A percentile compares a stretch with the other conserved stretches of the same genome.
These are phyloP conservation scores for Acanthis flammea DNA, from an alignment of 2,797 vertebrate species.

Conservation along the genomic window DNA sequence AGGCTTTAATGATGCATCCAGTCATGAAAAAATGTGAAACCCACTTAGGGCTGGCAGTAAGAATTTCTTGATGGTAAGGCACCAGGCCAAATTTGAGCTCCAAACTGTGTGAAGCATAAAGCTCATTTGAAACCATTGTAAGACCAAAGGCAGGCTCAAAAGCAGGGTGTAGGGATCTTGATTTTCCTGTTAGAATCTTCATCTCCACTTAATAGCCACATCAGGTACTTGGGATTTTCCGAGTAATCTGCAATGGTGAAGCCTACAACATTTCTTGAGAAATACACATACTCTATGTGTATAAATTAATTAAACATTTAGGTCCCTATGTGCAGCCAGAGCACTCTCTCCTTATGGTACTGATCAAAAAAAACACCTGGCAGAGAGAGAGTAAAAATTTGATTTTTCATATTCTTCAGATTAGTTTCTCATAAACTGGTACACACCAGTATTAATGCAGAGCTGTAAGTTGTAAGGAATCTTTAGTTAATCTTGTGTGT, in stretches of 20 bases:
- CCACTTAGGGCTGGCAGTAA: not conserved
- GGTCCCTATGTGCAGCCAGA: not conserved
- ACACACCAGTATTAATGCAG: not conserved
- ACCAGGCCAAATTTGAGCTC: not conserved
- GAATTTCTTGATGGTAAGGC: not conserved
- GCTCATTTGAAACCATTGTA: not conserved
- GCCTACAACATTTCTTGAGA: not conserved
- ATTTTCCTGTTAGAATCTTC: not conserved
- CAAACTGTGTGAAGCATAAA: not conserved
- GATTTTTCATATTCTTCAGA: not conserved
- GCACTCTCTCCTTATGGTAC: not conserved
- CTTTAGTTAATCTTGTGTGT: not conserved
- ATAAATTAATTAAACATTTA: not conserved
- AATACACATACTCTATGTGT: not conserved
- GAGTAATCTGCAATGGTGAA: not conserved
- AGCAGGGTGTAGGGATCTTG: not conserved
- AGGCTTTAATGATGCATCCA: not conserved
- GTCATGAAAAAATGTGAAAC: not conserved
- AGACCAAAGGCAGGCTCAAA: not conserved
- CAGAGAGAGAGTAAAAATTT: not conserved
- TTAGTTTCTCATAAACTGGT: not conserved
- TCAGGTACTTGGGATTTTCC: not conserved
- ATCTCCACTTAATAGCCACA: not conserved
- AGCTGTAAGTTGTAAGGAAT: not conserved
- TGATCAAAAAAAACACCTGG: not conserved